Evolutionary conservation across 2,797 vertebrate species (phyloP), one percentile per base, ranked within the genome.

Genomic region (Acanthurus leucopareius): DNA sequence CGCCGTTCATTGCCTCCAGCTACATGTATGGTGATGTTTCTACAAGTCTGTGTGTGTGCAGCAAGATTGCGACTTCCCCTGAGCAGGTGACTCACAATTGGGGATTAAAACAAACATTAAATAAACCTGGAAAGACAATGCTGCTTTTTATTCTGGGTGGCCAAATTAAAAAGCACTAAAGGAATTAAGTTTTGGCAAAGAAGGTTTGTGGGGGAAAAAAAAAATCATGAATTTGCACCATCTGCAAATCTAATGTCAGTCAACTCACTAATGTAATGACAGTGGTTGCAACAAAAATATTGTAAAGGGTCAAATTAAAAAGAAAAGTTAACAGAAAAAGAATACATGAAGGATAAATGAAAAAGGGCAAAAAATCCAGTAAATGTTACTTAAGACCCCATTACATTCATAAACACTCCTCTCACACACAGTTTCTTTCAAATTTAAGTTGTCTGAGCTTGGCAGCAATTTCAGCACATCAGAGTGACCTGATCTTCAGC

Each of bases 331-430:
- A 38, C n/a, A 17, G 2, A 25, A 70, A 15, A 59, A 32, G 4
- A 51, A 32, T 45, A 38, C 22, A 35, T 40, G 3, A 65, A 5
- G 4, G 5, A 19, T 67, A 79, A 58, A 51, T 1, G 10, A 47
- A 51, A 5, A 7, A 10, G 45, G 2, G 40, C 35, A 68, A 54
- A 4, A 4, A 64, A 47, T 75, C 10, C 56, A 63, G 67, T 75
- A 57, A 73, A 67, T 76, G 28, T 40, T 48, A 56, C n/a, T 58
- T 84, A 77, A 89, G 54, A 73, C 79, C 85, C 86, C 87, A 89
- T 84, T 91, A 68, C 44, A 86, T 86, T 58, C 92, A 88, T 45
- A 90, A 61, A 59, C 63, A 91, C 82, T 89, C 79, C 79, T 90
- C 89, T 84, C 48, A 78, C 79, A 88, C 77, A 70, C 48, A 32